Evolutionary conservation across 2,888 invertebrate species (phyloP).

Genomic region (Meghimatium bilineatum): DNA sequence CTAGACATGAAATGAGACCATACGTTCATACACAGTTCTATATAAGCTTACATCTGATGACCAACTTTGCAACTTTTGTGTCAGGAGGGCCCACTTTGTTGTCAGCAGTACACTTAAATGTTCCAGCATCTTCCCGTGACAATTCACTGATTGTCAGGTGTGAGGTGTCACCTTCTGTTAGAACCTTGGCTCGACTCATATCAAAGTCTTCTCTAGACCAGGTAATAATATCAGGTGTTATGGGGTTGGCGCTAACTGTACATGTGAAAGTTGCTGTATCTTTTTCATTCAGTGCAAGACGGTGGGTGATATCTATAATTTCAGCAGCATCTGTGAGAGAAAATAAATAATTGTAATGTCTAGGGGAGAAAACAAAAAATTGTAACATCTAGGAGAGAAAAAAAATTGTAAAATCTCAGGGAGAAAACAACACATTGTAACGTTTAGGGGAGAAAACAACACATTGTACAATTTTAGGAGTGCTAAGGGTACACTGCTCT

Average conservation of each 20-base stretch:
- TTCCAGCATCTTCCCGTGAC: constrained; percentile 90
- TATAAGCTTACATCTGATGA: constrained; percentile 89
- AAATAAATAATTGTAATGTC: not conserved
- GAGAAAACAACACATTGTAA: too few relatives aligned
- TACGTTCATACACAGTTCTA: too few relatives aligned
- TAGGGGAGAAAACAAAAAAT: too few relatives aligned
- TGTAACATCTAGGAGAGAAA: not conserved
- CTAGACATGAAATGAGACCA: too few relatives aligned
- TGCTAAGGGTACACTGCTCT: too few relatives aligned
- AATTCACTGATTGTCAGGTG: constrained; percentile 87
- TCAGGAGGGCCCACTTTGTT: constrained; percentile 87
- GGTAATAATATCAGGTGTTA: constrained; percentile 87
- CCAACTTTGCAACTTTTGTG: constrained; percentile 71
- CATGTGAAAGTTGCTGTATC: constrained; percentile 86
- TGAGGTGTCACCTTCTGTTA: constrained; percentile 61
- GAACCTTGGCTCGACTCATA: constrained; percentile 65
- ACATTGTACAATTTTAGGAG: too few relatives aligned
- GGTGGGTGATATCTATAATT: constrained; percentile 86
- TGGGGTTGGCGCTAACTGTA: constrained; percentile 88
- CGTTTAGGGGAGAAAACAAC: too few relatives aligned
- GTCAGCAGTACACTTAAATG: constrained; percentile 91
- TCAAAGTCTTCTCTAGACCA: constrained; percentile 81
- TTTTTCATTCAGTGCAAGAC: constrained; percentile 87
- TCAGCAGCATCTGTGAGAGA: constrained; percentile 83
- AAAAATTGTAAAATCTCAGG: not conserved